phyloP scores from a whole-genome alignment of 2,888 invertebrate genomes.

The Serrognathus titanus region DNA sequence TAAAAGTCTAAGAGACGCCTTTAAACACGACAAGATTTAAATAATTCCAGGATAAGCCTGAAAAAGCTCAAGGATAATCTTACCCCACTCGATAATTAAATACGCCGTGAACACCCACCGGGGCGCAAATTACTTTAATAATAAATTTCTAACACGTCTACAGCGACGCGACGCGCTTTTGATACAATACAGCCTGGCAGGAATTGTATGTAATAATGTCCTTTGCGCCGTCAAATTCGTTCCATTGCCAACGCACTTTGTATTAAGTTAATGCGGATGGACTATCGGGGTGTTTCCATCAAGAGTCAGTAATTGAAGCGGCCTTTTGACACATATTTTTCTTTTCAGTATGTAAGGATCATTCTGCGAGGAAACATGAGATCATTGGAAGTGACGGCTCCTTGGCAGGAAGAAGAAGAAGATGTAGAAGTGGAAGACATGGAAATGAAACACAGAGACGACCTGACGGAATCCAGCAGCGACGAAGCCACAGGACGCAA shows the following conservation, averaged over 20 bases:
- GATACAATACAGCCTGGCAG: no score
- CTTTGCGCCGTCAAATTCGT: no score
- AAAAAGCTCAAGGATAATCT: constrained; percentile 5
- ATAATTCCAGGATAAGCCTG: constrained; percentile 8
- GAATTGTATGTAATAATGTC: no score
- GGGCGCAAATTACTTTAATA: not conserved
- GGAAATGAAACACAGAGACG: constrained; percentile 44
- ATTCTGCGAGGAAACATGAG: constrained; percentile 34
- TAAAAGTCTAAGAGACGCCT: no score
- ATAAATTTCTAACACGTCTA: not conserved
- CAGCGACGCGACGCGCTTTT: no score
- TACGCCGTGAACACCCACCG: constrained; percentile 8
- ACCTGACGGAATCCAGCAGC: constrained; percentile 44
- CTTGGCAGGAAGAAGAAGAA: constrained; percentile 50
- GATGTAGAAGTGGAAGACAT: constrained; percentile 50
- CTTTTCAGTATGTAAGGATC: no score
- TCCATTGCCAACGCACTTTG: no score
- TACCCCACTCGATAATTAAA: constrained; percentile 9
- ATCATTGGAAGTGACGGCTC: constrained; percentile 46
- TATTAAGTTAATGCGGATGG: no score
- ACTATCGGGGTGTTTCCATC: no score
- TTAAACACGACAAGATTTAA: constrained; percentile 5
- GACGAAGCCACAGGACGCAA: constrained; percentile 47
- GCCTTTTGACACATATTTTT: no score
- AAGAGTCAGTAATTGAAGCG: no score